A percentile compares a stretch with the other conserved stretches of the same genome.
Evolutionary conservation across 2,113 vertebrate species (phyloP).

Genomic region (Pterocles burchelli): DNA sequence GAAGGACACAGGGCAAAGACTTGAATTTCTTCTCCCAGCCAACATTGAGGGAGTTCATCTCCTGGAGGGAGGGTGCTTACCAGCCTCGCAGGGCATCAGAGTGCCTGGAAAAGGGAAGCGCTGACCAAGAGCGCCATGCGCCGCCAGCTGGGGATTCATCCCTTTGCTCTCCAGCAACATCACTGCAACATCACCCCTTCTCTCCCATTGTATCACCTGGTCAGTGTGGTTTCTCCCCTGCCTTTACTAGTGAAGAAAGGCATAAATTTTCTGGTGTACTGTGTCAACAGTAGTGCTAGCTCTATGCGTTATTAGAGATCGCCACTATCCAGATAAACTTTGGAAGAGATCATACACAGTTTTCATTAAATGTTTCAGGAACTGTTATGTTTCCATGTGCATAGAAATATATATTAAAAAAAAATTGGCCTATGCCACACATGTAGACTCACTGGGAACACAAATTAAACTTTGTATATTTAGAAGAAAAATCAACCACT

Average conservation of each 20-base stretch:
- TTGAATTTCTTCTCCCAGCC: slow-evolving; percentile 64
- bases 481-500: not conserved
- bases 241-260: not conserved
- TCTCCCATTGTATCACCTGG: not conserved
- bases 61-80: slow-evolving; percentile 39
- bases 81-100: not conserved
- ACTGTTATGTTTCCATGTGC: rapidly evolving
- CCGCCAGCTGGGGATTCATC: rapidly evolving
- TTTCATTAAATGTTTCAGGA: not conserved
- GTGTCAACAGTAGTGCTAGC: rapidly evolving
- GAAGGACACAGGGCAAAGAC: slow-evolving; percentile 54
- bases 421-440: not conserved
- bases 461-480: not conserved
- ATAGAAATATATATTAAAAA: not conserved
- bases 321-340: not conserved
- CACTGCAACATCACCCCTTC: rapidly evolving
- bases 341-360: not conserved
- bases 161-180: not conserved
- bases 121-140: rapidly evolving
- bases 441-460: not conserved
- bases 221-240: not conserved
- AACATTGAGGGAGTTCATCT: slow-evolving; percentile 62
- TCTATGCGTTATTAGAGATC: not conserved
- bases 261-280: not conserved
- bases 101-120: slow-evolving; percentile 31